Evolutionary conservation across 2,888 invertebrate species (phyloP).

Genomic region (Melanophora roralis): DNA sequence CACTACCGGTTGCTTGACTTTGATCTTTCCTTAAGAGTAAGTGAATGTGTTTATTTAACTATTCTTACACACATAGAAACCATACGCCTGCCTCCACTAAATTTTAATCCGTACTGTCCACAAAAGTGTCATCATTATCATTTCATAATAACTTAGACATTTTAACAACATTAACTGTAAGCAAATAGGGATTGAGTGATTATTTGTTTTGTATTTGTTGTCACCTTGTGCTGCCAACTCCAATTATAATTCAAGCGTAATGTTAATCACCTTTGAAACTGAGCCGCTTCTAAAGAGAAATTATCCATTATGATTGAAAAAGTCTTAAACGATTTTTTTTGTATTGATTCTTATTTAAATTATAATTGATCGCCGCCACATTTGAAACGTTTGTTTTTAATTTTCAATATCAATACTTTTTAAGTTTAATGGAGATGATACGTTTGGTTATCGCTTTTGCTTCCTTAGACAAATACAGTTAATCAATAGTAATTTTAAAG

Average conservation of each 20-base stretch:
- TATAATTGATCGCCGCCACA: constrained; percentile 8
- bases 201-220: constrained; percentile 44
- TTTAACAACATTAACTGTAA: neutral
- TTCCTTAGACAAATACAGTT: constrained; percentile 21
- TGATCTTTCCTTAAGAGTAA: constrained; percentile 34
- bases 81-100: constrained; percentile 45
- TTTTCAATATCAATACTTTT: neutral
- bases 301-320: constrained; percentile 5
- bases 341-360: neutral
- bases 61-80: neutral
- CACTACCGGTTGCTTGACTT: constrained; percentile 34
- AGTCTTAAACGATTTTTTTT: constrained; percentile 4
- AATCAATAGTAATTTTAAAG: constrained; percentile 40
- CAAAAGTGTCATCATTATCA: neutral
- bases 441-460: constrained; percentile 18
- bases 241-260: constrained; percentile 58
- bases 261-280: constrained; percentile 58
- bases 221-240: constrained; percentile 53
- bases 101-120: constrained; percentile 36
- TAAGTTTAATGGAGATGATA: neutral
- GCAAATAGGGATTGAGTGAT: constrained; percentile 7
- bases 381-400: constrained; percentile 3
- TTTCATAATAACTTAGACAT: neutral
- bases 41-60: neutral
- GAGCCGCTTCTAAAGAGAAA: constrained; percentile 37